phyloP scores from a whole-genome alignment of 1,140 invertebrate genomes.

The Cotesia chilonis region DNA sequence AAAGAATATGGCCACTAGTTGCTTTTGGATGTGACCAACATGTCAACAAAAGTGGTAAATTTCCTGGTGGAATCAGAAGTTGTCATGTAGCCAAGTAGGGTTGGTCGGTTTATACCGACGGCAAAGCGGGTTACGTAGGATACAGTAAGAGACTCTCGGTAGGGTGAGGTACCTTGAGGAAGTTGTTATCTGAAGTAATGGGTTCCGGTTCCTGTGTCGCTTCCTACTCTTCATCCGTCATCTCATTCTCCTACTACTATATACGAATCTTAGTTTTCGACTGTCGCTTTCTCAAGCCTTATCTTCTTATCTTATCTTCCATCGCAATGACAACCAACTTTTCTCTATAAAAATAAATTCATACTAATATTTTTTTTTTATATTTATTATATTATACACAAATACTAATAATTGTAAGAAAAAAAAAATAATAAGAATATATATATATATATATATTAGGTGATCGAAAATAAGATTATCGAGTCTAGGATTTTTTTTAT shows the following conservation, averaged over 20 bases:
- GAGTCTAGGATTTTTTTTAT: constrained; percentile 40
- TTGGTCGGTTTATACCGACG: constrained; percentile 16
- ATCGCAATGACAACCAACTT: constrained; percentile 4
- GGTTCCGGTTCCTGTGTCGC: constrained; percentile 54
- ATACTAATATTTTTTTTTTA: constrained; percentile 10
- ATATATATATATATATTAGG: too few species aligned
- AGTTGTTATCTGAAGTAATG: constrained; percentile 56
- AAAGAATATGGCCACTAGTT: constrained; percentile 43
- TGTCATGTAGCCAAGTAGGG: constrained; percentile 26
- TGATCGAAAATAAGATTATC: constrained; percentile 47
- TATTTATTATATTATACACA: not conserved
- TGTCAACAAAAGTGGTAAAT: constrained; percentile 48
- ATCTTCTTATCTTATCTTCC: constrained; percentile 18
- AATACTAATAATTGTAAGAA: too few species aligned
- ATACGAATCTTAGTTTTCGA: constrained; percentile 32
- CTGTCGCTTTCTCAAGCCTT: not conserved
- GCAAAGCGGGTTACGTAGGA: constrained; percentile 19
- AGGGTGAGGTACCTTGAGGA: constrained; percentile 49
- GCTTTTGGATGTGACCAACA: constrained; percentile 39
- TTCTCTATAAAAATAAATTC: constrained; percentile 28
- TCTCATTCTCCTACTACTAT: constrained; percentile 34
- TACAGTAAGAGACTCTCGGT: constrained; percentile 15
- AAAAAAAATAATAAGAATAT: not conserved
- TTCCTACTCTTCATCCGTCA: constrained; percentile 52
- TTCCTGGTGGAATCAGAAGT: constrained; percentile 41